Percentiles rank a stretch among this genome's conserved stretches.
phyloP scores from a whole-genome alignment of 2,113 vertebrate species.

The Phocoena sinus region DNA sequence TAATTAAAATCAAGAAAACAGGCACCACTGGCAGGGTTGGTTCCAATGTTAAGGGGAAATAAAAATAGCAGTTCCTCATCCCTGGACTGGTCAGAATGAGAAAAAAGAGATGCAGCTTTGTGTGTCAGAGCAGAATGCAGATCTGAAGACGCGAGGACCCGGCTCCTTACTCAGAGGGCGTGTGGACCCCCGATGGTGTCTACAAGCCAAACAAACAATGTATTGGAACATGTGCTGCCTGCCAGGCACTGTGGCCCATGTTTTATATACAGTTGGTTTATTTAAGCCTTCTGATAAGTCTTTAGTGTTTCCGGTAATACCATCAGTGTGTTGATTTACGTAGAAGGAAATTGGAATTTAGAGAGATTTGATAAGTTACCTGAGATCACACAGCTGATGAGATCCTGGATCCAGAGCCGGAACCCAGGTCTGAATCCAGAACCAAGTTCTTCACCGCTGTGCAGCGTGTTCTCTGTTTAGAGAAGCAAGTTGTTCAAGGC shows the following conservation, averaged over 20 bases:
- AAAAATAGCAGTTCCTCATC: slow-evolving; percentile 37
- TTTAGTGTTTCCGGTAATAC: background rate
- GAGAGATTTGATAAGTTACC: background rate
- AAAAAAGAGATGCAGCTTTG: background rate
- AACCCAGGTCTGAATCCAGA: background rate
- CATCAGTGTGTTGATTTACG: background rate
- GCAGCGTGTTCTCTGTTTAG: background rate
- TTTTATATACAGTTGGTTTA: background rate
- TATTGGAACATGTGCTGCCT: background rate
- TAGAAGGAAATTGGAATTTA: background rate
- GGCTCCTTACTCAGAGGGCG: background rate
- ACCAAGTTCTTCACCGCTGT: accelerated
- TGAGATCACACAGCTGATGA: background rate
- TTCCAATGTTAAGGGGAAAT: slow-evolving; percentile 31
- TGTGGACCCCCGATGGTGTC: background rate
- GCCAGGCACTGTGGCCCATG: background rate
- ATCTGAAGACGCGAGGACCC: background rate
- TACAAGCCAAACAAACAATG: background rate
- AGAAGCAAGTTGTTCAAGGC: background rate
- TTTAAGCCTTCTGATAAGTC: background rate
- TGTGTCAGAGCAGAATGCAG: background rate
- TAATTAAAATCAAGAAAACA: slow-evolving; percentile 70
- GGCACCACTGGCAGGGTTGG: slow-evolving; percentile 14
- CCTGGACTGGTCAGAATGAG: slow-evolving; percentile 14
- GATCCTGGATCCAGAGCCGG: background rate